Base-by-base conservation (phyloP, 2,888 invertebrate species). In the Piscicola geometra region DNA sequence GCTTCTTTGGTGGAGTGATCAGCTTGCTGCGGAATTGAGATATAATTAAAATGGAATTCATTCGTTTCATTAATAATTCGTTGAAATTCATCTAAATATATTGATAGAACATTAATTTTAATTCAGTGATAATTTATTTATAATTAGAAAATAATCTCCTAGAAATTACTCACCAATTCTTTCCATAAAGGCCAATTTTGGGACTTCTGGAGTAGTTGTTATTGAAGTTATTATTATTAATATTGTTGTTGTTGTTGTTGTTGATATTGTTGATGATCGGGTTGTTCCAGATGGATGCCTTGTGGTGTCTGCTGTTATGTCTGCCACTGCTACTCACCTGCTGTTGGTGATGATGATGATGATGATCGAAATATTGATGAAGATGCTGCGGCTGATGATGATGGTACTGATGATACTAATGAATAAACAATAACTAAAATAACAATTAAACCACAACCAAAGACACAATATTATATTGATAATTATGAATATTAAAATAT, bases 1-100 rank as follows among this genome's bases (percentile, higher is more conserved):
- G 30, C 41, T 73, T 73, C 73, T 73, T 73, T 18, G 73, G 73
- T 9, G 73, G 73, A 64, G 73, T 73, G n/a, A 64, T 60, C 33
- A 64, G 25, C 25, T 73, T 73, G 73, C 73, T 73, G 73, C 21
- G n/a, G n/a, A n/a, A n/a, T n/a, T n/a, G n/a, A n/a, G n/a, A n/a
- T n/a, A n/a, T n/a, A n/a, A n/a, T n/a, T n/a, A n/a, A n/a, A n/a
- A n/a, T n/a, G n/a, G n/a, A n/a, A n/a, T n/a, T n/a, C n/a, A n/a
- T n/a, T n/a, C n/a, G n/a, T n/a, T n/a, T n/a, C n/a, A n/a, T n/a
- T n/a, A n/a, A n/a, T n/a, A n/a, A n/a, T n/a, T n/a, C n/a, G n/a
- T n/a, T n/a, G n/a, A n/a, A n/a, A n/a, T n/a, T n/a, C n/a, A n/a
- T n/a, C n/a, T 41, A 9, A 41, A 9, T 41, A 41, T 41, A 9